Conservation (phyloP, 1,140 invertebrate genomes). For the Drosophila quadrilineata region DNA sequence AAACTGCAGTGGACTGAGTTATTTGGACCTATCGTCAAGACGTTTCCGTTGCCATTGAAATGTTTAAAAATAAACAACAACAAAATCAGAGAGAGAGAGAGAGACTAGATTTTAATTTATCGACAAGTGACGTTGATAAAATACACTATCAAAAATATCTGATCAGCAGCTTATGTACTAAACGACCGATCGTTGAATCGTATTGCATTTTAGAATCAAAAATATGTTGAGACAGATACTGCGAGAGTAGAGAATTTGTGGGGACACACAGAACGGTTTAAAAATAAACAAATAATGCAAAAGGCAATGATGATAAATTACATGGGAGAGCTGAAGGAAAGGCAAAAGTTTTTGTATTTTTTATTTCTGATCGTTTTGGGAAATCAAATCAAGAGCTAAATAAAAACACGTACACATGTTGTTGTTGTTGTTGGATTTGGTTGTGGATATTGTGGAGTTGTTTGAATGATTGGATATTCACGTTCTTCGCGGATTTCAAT, state of each 20-base stretch:
- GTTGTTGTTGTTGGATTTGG: conserved; percentile 1
- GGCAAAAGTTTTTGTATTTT: conserved; percentile 35
- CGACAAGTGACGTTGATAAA: neutral
- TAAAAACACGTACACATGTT: conserved; percentile 64
- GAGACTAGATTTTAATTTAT: too few relatives aligned
- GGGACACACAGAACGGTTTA: conserved; percentile 65
- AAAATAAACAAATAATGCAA: conserved; percentile 75
- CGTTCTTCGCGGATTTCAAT: conserved; percentile 5
- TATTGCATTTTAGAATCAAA: too few relatives aligned
- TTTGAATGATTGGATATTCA: too few relatives aligned
- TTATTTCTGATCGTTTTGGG: conserved; percentile 36
- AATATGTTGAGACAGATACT: too few relatives aligned
- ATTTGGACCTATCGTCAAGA: conserved; percentile 34
- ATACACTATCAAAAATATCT: too few relatives aligned
- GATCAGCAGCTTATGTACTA: too few relatives aligned
- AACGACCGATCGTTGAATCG: too few relatives aligned
- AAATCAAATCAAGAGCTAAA: conserved; percentile 29
- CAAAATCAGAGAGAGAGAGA: conserved; percentile 22
- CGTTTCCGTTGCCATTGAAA: conserved; percentile 70
- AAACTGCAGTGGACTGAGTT: conserved; percentile 7
- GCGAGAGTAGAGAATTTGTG: conserved; percentile 23
- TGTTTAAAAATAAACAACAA: conserved; percentile 13
- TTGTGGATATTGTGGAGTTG: too few relatives aligned
- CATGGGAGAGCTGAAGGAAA: conserved; percentile 20
- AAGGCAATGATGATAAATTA: conserved; percentile 54